These are phyloP conservation scores for Helobdella robusta DNA, from an alignment of 2,888 invertebrate genomes.

Conservation along the genomic window DNA sequence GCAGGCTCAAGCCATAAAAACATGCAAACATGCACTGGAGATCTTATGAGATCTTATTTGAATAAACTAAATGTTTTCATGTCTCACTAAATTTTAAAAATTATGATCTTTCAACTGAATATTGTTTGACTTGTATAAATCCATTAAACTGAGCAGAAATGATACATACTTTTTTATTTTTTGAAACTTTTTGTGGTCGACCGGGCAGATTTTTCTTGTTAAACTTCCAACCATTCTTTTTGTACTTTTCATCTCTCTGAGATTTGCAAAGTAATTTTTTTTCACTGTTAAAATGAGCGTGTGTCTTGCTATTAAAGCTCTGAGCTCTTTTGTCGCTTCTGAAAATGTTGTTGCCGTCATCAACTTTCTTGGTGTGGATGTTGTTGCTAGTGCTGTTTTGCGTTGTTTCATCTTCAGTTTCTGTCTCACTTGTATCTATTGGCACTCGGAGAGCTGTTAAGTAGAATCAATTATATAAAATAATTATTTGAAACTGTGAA, in stretches of 20 bases:
- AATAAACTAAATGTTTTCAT: not conserved
- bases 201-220: not conserved
- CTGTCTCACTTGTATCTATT: slow-evolving; percentile 47
- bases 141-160: not conserved
- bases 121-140: not conserved
- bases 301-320: too few relatives aligned
- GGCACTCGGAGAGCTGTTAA: not conserved
- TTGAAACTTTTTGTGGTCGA: not conserved
- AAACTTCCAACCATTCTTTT: not conserved
- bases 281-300: too few relatives aligned
- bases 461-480: too few relatives aligned
- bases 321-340: not conserved
- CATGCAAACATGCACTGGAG: too few relatives aligned
- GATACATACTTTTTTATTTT: not conserved
- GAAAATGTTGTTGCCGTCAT: slow-evolving; percentile 10
- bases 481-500: too few relatives aligned
- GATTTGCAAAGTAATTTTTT: too few relatives aligned
- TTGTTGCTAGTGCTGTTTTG: slow-evolving; percentile 2
- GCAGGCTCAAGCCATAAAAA: too few relatives aligned
- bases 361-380: not conserved
- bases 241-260: slow-evolving; percentile 11
- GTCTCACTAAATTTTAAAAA: not conserved
- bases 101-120: not conserved
- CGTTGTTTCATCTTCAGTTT: slow-evolving; percentile 46
- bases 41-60: too few relatives aligned